Base-by-base conservation (phyloP, 1,140 invertebrate species). In the Drosophila nigrodunni region DNA sequence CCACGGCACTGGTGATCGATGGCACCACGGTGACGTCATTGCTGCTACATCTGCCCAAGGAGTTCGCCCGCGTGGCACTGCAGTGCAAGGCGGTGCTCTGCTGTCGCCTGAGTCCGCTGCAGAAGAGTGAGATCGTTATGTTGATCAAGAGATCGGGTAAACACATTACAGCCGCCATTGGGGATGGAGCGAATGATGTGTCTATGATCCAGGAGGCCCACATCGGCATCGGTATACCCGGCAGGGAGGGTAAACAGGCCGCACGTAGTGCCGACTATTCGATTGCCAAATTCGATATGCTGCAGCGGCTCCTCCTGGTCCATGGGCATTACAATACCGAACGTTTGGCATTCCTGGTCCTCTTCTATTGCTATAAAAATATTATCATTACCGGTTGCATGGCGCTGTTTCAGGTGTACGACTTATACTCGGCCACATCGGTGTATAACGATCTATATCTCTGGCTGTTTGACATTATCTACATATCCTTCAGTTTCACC, bases 321-420 rank as follows among this genome's bases (percentile, higher is more conserved):
- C 95, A 96, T 79, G 96, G 96, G 0, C 95, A 96, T 81, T 97
- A 96, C 94, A 96, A 95, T 81, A 96, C 96, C 54, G 92, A 95
- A 55, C 93, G 97, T 30, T 93, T 98, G 11, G 94, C 96, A 1
- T 95, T 94, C 10, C 93, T 97, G 65, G 95, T 97, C 54, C 94
- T 96, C 34, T 97, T 96, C 78, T 98, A 97, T 90, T 97, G 97
- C 92, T 98, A 98, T 91, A 98, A 98, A 90, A 96, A 96, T 90
- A 82, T 96, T 13, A 93, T 95, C 3, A 95, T 96, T 46, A 95
- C 96, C 8, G 81, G 88, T 1, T 86, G 85, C 46, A 85, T 91
- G 93, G 72, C 96, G 67, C 92, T 96, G 68, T 94, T 94, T 85
- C 93, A 95, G 93, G 90, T 94, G 39, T 93, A 94, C 54, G 94